Evolutionary conservation across 2,888 invertebrate species (phyloP), one percentile per base, ranked within the genome.

Genomic region (Hemistola chrysoprasaria): DNA sequence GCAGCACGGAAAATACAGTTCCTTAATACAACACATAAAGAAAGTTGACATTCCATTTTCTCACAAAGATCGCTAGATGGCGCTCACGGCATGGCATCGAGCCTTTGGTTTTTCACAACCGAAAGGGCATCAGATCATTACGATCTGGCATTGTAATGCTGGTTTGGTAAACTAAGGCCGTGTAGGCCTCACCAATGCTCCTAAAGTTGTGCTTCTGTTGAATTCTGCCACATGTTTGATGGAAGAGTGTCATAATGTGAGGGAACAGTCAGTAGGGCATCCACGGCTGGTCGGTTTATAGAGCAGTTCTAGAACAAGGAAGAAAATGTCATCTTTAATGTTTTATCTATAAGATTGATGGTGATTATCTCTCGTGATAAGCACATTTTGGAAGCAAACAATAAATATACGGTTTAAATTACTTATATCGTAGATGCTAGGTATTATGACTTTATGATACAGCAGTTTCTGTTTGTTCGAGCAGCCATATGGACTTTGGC

Each of bases 231-330:
- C 36, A 90, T 55, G 63, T 88, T 87, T 3, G 89, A 89, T 1
- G 90, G 85, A 3, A 91, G 72, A 8, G 90, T 90, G 77, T 94
- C 93, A 67, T 91, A 94, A 79, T 95, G 95, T 1, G 92, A 92
- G 0, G 95, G 95, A 10, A 95, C 93, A 0, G 95, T 95, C 40
- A 92, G 78, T 42, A 95, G 77, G 2, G 95, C 95, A 54, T 95
- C 95, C 11, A 92, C 92, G 1, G 92, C 78, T 5, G 91, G 92
- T 24, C 95, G 87, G 57, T 80, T 91, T 38, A 92, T 89, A 33
- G 92, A 93, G 72, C 95, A 95, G 73, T 95, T 95, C 86, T 92
- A 83, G 8, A 87, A 89, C 44, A 62, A 62, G 41, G 11, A 30
- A 11, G 43, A n/a, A n/a, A n/a, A 7, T n/a, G 16, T 28, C 8